phyloP scores from a whole-genome alignment of 2,888 invertebrate genomes.

The Junonia oenone region DNA sequence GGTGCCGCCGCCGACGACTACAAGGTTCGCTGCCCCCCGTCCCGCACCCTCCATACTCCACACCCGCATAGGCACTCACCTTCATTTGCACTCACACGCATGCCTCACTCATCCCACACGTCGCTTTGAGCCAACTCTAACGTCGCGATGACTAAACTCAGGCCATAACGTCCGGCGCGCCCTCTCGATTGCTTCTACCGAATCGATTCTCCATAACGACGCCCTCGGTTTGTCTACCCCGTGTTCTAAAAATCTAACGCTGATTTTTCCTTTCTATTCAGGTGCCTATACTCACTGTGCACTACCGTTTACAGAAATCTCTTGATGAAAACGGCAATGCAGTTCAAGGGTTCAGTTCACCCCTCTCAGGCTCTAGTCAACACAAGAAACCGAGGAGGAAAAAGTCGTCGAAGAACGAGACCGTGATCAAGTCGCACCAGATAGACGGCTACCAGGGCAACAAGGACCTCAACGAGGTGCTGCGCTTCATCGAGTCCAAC shows the following conservation, averaged over 20 bases:
- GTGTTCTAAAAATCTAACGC: slow-evolving; percentile 34
- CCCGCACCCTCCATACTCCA: not conserved
- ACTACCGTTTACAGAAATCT: slow-evolving; percentile 77
- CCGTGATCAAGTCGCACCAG: slow-evolving; percentile 78
- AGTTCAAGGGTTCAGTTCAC: slow-evolving; percentile 77
- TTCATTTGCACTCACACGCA: not conserved
- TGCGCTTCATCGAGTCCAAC: slow-evolving; percentile 87
- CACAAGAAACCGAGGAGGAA: slow-evolving; percentile 80
- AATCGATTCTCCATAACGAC: slow-evolving; percentile 10
- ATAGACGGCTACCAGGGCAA: slow-evolving; percentile 89
- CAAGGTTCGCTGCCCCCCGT: slow-evolving; percentile 49
- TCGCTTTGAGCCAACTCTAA: not conserved
- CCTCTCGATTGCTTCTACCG: slow-evolving; percentile 9
- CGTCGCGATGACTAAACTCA: not conserved
- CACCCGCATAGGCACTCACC: slow-evolving; percentile 39
- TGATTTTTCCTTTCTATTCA: slow-evolving; percentile 41
- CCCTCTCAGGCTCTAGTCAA: slow-evolving; percentile 68
- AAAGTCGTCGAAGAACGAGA: slow-evolving; percentile 81
- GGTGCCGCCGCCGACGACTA: slow-evolving; percentile 59
- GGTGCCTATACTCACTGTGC: slow-evolving; percentile 40
- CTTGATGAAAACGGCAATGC: slow-evolving; percentile 91
- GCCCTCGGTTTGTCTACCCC: slow-evolving; percentile 12
- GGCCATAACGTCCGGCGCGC: not conserved
- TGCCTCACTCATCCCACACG: not conserved
- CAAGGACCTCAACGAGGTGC: slow-evolving; percentile 86